These are phyloP conservation scores for Fregetta grallaria DNA, from an alignment of 2,113 vertebrate species.

Conservation along the genomic window DNA sequence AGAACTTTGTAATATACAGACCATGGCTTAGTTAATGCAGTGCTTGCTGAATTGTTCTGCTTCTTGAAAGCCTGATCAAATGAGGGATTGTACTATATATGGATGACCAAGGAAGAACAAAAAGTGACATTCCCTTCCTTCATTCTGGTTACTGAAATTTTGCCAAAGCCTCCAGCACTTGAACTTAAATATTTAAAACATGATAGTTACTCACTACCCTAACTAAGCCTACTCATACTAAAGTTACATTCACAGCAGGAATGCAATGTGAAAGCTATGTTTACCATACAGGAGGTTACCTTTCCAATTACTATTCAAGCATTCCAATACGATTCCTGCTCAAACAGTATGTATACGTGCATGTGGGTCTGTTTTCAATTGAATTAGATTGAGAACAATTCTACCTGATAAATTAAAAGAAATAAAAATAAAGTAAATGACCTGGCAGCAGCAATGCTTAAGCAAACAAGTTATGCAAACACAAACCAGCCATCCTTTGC, in stretches of 20 bases:
- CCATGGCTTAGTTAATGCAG: not conserved
- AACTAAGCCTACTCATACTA: not conserved
- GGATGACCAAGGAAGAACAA: constrained; percentile 25
- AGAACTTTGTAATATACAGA: not conserved
- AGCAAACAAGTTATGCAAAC: constrained; percentile 61
- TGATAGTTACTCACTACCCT: not conserved
- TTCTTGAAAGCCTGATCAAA: constrained; percentile 10
- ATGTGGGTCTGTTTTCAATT: constrained; percentile 68
- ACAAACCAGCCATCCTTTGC: constrained; percentile 45
- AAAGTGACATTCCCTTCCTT: not conserved
- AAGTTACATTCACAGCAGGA: not conserved
- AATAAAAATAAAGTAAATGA: constrained; percentile 68
- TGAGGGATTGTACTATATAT: not conserved
- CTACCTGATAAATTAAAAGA: constrained; percentile 74
- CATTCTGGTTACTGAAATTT: not conserved
- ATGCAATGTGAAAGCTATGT: not conserved
- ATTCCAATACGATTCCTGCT: not conserved
- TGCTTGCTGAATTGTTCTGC: not conserved
- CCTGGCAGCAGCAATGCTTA: constrained; percentile 66
- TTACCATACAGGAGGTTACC: not conserved
- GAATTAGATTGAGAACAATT: constrained; percentile 38
- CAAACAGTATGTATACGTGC: not conserved
- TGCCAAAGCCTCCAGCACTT: constrained; percentile 24
- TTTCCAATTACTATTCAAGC: not conserved
- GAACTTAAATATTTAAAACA: constrained; percentile 13